Conservation (phyloP, 2,113 vertebrate species). For the Elephantulus edwardii region DNA sequence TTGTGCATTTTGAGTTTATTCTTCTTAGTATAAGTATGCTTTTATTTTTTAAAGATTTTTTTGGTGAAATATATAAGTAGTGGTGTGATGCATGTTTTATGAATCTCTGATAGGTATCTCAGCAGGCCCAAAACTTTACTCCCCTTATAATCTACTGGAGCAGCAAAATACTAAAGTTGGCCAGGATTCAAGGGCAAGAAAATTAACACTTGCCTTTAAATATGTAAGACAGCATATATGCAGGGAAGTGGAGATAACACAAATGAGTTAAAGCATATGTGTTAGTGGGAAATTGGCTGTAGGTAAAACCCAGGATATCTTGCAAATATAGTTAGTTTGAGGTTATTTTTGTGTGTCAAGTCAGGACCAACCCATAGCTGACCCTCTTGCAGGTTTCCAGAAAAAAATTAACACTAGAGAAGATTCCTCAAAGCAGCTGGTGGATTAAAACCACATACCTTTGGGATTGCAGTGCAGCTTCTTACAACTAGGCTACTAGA, state of each 20-base stretch:
- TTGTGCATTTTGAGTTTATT: neutral
- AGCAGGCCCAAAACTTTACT: neutral
- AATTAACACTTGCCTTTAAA: neutral
- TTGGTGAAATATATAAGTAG: neutral
- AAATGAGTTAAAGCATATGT: neutral
- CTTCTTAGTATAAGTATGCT: neutral
- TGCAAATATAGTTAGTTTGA: too few species aligned
- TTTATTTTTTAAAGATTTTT: neutral
- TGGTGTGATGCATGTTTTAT: neutral
- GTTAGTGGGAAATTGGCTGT: neutral
- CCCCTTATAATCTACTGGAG: neutral
- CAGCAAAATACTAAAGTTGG: neutral
- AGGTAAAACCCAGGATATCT: neutral
- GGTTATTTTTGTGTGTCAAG: too few species aligned
- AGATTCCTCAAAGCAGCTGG: too few species aligned
- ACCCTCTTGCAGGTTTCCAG: too few species aligned
- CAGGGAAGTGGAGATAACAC: neutral
- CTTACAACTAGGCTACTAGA: neutral
- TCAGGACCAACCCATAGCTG: too few species aligned
- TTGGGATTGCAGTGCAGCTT: too few species aligned
- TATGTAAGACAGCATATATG: neutral
- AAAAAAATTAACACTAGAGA: too few species aligned
- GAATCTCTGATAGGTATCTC: neutral
- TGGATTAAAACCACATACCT: too few species aligned
- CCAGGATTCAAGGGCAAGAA: neutral